These are phyloP conservation scores for Brachypodius melanocephalos DNA, from an alignment of 2,113 vertebrate species.

Conservation along the genomic window DNA sequence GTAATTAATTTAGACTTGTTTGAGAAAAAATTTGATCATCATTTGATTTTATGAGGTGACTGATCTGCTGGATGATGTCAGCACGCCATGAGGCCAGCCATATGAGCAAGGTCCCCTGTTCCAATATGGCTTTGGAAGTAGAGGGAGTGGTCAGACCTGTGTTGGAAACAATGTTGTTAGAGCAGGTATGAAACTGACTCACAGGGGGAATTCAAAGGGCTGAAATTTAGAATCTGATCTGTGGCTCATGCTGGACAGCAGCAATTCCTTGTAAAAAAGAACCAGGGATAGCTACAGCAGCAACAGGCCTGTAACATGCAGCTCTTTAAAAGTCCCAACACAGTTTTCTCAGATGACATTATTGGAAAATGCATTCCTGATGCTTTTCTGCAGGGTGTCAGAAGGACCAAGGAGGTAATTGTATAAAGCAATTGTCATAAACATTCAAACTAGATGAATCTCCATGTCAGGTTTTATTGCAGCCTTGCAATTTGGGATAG, in stretches of 20 bases:
- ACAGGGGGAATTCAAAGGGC: background rate
- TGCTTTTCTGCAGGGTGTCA: background rate
- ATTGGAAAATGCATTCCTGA: background rate
- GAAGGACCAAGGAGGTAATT: background rate
- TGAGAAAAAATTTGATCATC: background rate
- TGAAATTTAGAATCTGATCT: background rate
- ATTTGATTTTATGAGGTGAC: background rate
- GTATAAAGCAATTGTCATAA: background rate
- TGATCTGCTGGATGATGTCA: background rate
- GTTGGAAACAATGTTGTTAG: background rate
- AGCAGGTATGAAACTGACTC: background rate
- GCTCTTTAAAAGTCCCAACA: background rate
- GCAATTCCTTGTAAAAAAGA: background rate
- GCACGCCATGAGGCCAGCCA: background rate
- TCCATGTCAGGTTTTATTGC: conserved; percentile 45
- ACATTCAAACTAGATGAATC: background rate
- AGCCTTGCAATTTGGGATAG: conserved; percentile 18
- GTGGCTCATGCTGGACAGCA: background rate
- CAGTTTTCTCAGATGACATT: background rate
- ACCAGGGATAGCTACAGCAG: background rate
- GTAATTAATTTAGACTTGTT: background rate
- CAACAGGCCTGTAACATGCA: background rate
- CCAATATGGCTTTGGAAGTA: background rate
- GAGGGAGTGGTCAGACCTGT: background rate
- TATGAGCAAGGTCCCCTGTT: background rate